phyloP scores from a whole-genome alignment of 1,140 invertebrate genomes.

The Drosophila arawakana region DNA sequence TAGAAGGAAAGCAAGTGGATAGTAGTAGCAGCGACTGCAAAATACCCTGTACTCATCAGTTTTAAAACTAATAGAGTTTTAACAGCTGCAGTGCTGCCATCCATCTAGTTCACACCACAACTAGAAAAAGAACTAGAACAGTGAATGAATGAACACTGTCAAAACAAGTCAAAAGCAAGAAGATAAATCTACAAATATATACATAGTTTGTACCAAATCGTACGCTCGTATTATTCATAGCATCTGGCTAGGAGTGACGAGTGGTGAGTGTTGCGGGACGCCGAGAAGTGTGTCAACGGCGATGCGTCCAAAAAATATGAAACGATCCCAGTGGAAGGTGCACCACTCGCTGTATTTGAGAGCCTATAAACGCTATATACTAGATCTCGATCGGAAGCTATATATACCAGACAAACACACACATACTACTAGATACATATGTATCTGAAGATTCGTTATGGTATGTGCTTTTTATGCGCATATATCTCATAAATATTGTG shows the following conservation, averaged over 20 bases:
- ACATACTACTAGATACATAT: slow-evolving; percentile 6
- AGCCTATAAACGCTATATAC: not conserved
- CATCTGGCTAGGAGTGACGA: not conserved
- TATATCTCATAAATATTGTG: slow-evolving; percentile 78
- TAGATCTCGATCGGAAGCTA: slow-evolving; percentile 17
- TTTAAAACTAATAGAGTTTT: not conserved
- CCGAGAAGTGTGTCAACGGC: slow-evolving; percentile 32
- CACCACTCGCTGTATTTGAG: slow-evolving; percentile 33
- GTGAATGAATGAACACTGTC: slow-evolving; percentile 39
- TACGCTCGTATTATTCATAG: slow-evolving; percentile 3
- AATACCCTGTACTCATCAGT: not conserved
- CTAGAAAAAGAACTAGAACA: slow-evolving; percentile 16
- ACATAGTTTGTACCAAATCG: not conserved
- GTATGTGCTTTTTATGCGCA: slow-evolving; percentile 76
- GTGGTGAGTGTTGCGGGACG: not conserved
- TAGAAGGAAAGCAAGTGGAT: too few species aligned
- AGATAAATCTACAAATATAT: slow-evolving; percentile 1
- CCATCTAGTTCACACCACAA: not conserved
- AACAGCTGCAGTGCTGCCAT: not conserved
- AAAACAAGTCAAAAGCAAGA: slow-evolving; percentile 18
- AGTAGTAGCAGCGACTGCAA: too few species aligned
- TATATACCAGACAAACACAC: slow-evolving; percentile 26
- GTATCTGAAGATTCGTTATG: slow-evolving; percentile 65
- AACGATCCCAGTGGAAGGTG: slow-evolving; percentile 70
- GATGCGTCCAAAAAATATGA: slow-evolving; percentile 52